A percentile compares a stretch with the other conserved stretches of the same genome.
Evolutionary conservation across 2,797 vertebrate genomes (phyloP).

Genomic region (Champsocephalus esox): DNA sequence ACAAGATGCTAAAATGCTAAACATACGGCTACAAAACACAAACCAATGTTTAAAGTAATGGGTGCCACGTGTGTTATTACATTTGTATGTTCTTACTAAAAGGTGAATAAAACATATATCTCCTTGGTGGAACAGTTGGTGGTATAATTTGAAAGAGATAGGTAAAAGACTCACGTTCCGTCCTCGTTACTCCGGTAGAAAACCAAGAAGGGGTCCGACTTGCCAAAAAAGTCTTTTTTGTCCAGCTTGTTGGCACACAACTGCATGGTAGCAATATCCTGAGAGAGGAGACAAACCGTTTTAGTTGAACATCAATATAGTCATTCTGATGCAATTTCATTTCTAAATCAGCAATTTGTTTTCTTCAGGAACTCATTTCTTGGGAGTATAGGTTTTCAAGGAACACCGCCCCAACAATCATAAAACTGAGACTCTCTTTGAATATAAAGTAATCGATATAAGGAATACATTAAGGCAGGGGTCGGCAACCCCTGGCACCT

Average conservation of each 20-base stretch:
- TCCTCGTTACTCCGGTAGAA: conserved; percentile 98
- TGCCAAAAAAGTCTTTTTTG: conserved; percentile 99
- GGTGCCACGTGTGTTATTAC: too few species aligned
- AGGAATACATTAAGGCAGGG: too few species aligned
- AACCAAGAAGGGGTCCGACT: conserved; percentile 97
- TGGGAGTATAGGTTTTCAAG: neutral
- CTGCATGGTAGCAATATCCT: conserved; percentile 97
- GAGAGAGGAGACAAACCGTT: conserved; percentile 34
- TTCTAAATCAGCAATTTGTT: conserved; percentile 29
- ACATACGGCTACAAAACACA: too few species aligned
- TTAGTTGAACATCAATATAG: conserved; percentile 13
- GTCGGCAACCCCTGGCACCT: too few species aligned
- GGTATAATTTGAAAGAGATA: neutral
- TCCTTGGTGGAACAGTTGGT: too few species aligned
- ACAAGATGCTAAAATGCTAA: too few species aligned
- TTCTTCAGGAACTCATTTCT: conserved; percentile 6
- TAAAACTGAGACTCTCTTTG: neutral
- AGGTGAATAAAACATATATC: neutral
- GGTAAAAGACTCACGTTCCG: conserved; percentile 89
- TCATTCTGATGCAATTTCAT: conserved; percentile 40
- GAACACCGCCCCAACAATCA: neutral
- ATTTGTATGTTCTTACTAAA: neutral
- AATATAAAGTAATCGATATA: conserved; percentile 23
- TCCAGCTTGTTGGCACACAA: conserved; percentile 97
- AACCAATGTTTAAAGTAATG: too few species aligned